Evolutionary conservation across 2,888 invertebrate species (phyloP), one percentile per base, ranked within the genome.

Genomic region (Cantharis rustica): DNA sequence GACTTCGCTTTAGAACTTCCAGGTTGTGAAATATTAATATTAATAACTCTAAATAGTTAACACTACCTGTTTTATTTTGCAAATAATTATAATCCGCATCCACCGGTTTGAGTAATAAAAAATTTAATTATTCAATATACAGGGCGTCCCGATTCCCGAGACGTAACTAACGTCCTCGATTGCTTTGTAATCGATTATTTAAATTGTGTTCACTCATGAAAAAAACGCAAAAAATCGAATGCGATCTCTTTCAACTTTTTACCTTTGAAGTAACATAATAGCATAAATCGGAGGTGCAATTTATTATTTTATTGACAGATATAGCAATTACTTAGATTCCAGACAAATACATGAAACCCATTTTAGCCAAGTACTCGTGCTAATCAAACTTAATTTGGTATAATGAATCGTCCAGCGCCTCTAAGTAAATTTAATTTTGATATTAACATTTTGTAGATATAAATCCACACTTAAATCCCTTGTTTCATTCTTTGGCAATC

Each of bases 401-500:
- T 84, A 84, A 84, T 82, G 83, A 82, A 84, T 82, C 81, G 83
- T 82, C 47, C 47, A n/a, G 47, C 7, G 7, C n/a, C 13, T 47
- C n/a, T 47, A 7, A 47, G 47, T n/a, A 47, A 47, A 47, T 47
- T 47, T n/a, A n/a, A 47, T 47, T 47, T 47, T 47, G n/a, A 5
- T 47, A n/a, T 47, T 47, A 47, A n/a, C 69, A 75, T 76, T 75
- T 27, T 74, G 79, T 80, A 80, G 81, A 81, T 79, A 80, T 81
- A 82, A 81, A 79, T 75, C 74, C 75, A 79, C 79, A 80, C 79
- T 77, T 77, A 77, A 84, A 84, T 81, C 82, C 83, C 82, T 76
- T 82, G 82, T 83, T 82, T 85, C 85, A 86, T 85, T 85, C 85
- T 79, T 80, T 82, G 80, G 78, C 83, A 86, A 86, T 86, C 86